phyloP scores from a whole-genome alignment of 2,888 invertebrate genomes.

The Conchocele bisecta region DNA sequence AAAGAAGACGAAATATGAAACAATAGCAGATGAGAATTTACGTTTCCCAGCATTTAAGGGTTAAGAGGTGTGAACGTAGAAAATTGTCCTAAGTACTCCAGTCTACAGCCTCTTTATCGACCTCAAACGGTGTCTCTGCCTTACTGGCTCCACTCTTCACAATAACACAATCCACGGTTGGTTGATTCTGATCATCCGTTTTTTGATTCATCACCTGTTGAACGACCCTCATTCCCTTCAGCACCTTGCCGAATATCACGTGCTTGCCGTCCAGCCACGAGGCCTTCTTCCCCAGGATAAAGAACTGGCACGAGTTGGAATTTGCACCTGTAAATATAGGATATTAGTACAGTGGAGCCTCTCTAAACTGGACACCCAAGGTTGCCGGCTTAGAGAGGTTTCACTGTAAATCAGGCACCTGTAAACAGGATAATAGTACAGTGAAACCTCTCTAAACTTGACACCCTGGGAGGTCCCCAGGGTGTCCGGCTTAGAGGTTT shows the following conservation, averaged over 20 bases:
- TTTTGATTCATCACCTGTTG: conserved; percentile 89
- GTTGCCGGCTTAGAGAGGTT: no score
- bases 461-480: not conserved
- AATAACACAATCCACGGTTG: conserved; percentile 88
- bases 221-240: conserved; percentile 92
- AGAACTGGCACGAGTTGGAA: conserved; percentile 97
- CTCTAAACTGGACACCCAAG: not conserved
- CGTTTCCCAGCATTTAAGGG: no score
- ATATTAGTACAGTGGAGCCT: not conserved
- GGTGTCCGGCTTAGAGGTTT: no score
- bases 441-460: not conserved
- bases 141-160: conserved; percentile 86
- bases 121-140: conserved; percentile 65
- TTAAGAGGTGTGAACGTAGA: no score
- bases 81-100: conserved; percentile 37
- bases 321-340: conserved; percentile 86
- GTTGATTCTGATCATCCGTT: conserved; percentile 86
- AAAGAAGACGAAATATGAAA: no score
- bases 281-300: conserved; percentile 93
- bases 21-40: no score
- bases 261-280: conserved; percentile 95
- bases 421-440: no score
- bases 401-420: no score
- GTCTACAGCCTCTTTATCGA: conserved; percentile 42
- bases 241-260: conserved; percentile 92